These are phyloP conservation scores for Chionis minor DNA, from an alignment of 2,113 vertebrate species.

Conservation along the genomic window DNA sequence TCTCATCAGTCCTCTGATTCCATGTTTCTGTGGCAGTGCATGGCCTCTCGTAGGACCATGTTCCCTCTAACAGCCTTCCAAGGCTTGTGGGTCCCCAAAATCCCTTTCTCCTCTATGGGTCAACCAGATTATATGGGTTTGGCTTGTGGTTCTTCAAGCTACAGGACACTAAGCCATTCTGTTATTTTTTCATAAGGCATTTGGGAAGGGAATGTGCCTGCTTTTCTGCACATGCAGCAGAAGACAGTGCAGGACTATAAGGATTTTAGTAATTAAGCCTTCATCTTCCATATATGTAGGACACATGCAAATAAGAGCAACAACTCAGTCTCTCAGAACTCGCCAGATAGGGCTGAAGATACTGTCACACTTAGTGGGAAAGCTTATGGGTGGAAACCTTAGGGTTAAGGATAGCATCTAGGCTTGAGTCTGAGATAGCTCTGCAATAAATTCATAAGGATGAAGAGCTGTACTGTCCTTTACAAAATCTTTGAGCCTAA, in stretches of 20 bases:
- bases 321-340: background rate
- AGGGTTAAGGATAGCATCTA: background rate
- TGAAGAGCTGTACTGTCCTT: background rate
- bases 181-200: background rate
- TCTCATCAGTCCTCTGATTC: background rate
- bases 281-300: background rate
- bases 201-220: background rate
- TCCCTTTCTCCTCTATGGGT: background rate
- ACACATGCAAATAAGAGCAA: background rate
- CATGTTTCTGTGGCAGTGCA: background rate
- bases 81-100: background rate
- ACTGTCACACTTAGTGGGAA: background rate
- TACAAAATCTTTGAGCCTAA: background rate
- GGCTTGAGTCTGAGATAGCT: background rate
- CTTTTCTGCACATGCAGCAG: background rate
- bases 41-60: background rate
- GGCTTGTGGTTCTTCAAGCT: background rate
- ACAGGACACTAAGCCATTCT: background rate
- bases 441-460: background rate
- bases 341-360: background rate
- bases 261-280: background rate
- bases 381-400: background rate
- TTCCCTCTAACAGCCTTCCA: background rate
- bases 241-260: background rate
- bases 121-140: background rate